A percentile compares a stretch with the other conserved stretches of the same genome.
phyloP scores from a whole-genome alignment of 1,140 invertebrate species.

The Heliconius hermathena region DNA sequence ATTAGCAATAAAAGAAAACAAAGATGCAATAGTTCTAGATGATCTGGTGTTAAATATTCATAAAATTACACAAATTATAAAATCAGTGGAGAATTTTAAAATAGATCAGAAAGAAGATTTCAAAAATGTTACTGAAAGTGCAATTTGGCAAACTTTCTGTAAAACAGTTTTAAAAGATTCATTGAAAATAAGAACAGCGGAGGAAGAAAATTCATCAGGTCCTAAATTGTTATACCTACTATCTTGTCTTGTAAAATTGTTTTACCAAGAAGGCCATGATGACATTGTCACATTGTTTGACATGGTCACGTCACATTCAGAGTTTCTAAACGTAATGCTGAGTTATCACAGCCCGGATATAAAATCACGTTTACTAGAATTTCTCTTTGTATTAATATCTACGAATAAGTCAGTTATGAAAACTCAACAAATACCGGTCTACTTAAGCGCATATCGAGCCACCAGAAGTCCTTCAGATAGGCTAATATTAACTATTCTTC shows the following conservation, averaged over 20 bases:
- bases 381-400: constrained; percentile 83
- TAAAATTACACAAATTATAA: constrained; percentile 55
- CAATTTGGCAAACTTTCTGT: constrained; percentile 85
- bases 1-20: constrained; percentile 81
- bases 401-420: constrained; percentile 85
- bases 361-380: constrained; percentile 83
- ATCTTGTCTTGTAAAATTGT: constrained; percentile 81
- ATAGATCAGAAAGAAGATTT: constrained; percentile 66
- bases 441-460: constrained; percentile 87
- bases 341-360: constrained; percentile 78
- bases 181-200: constrained; percentile 80
- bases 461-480: constrained; percentile 85
- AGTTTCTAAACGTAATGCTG: constrained; percentile 86
- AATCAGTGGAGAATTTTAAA: constrained; percentile 54
- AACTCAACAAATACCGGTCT: constrained; percentile 85
- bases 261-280: constrained; percentile 80
- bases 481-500: constrained; percentile 83
- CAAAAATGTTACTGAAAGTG: constrained; percentile 79
- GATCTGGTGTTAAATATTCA: constrained; percentile 73
- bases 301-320: constrained; percentile 89
- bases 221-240: constrained; percentile 82
- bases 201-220: constrained; percentile 52
- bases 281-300: constrained; percentile 85
- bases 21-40: constrained; percentile 66
- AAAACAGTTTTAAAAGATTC: constrained; percentile 85